phyloP scores from a whole-genome alignment of 1,140 invertebrate genomes.

The Drosophila simulans region DNA sequence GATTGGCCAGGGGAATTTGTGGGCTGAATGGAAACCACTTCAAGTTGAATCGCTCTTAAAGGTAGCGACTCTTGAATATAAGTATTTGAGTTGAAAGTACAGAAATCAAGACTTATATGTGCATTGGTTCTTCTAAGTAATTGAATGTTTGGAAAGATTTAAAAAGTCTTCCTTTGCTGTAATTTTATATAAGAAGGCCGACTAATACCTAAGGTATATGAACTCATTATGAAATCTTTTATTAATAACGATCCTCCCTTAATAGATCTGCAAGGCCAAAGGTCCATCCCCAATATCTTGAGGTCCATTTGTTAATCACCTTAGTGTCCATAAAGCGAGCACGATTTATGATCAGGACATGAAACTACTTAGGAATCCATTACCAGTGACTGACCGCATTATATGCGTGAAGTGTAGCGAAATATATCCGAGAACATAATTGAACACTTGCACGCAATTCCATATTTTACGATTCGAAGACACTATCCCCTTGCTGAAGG shows the following conservation, averaged over 20 bases:
- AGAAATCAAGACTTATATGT: background rate
- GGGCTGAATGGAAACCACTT: conserved; percentile 20
- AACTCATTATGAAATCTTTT: too few species aligned
- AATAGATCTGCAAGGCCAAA: background rate
- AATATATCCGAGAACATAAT: conserved; percentile 54
- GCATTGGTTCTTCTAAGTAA: too few species aligned
- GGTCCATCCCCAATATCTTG: background rate
- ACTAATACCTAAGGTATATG: too few species aligned
- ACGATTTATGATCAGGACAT: conserved; percentile 36
- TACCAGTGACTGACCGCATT: conserved; percentile 54
- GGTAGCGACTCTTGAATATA: background rate
- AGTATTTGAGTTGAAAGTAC: conserved; percentile 8
- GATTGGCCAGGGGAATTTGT: background rate
- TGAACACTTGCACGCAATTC: conserved; percentile 76
- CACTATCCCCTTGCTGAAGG: conserved; percentile 15
- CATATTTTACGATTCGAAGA: conserved; percentile 74
- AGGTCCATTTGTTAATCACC: conserved; percentile 45
- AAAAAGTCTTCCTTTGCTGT: too few species aligned
- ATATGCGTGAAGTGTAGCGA: conserved; percentile 73
- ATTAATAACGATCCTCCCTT: background rate
- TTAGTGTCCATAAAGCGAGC: conserved; percentile 19
- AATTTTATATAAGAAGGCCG: too few species aligned
- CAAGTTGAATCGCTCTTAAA: conserved; percentile 22
- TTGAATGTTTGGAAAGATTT: too few species aligned
- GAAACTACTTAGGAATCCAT: conserved; percentile 74